A percentile compares a stretch with the other conserved stretches of the same genome.
Conservation (phyloP, 2,888 invertebrate species). For the Lobophora halterata region DNA sequence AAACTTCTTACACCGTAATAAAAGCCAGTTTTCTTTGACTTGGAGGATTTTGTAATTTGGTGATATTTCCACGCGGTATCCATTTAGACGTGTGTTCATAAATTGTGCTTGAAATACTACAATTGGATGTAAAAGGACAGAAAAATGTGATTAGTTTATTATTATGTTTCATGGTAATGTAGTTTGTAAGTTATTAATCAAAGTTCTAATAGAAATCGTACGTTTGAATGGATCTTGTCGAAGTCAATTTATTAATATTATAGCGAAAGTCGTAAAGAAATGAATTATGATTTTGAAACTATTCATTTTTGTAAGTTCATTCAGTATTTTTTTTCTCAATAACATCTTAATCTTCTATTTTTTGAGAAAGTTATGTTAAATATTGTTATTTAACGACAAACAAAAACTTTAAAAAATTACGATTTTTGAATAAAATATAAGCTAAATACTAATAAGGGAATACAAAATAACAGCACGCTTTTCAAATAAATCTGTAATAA, state of each 20-base stretch:
- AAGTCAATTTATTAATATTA: background rate
- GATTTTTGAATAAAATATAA: too few species aligned
- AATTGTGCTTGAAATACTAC: conserved; percentile 52
- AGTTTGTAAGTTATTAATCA: conserved; percentile 31
- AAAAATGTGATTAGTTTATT: conserved; percentile 44
- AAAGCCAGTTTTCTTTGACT: conserved; percentile 18
- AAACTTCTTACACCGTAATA: conserved; percentile 18
- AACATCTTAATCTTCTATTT: too few species aligned
- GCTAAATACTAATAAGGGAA: too few species aligned
- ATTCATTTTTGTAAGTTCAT: too few species aligned
- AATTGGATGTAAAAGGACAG: conserved; percentile 43
- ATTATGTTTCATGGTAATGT: conserved; percentile 39
- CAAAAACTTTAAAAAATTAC: too few species aligned
- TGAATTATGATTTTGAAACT: conserved; percentile 1
- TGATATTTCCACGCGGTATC: conserved; percentile 33
- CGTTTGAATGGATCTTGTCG: background rate
- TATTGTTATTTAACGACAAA: too few species aligned
- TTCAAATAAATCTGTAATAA: too few species aligned
- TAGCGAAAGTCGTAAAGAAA: background rate
- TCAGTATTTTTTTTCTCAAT: too few species aligned
- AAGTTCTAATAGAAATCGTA: conserved; percentile 13
- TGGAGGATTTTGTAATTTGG: conserved; percentile 3
- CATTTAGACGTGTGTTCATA: conserved; percentile 50
- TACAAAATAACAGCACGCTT: too few species aligned
- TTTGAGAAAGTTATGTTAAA: too few species aligned